Evolutionary conservation across 2,113 vertebrate species (phyloP), one percentile per base, ranked within the genome.

Genomic region (Dipodomys merriami): DNA sequence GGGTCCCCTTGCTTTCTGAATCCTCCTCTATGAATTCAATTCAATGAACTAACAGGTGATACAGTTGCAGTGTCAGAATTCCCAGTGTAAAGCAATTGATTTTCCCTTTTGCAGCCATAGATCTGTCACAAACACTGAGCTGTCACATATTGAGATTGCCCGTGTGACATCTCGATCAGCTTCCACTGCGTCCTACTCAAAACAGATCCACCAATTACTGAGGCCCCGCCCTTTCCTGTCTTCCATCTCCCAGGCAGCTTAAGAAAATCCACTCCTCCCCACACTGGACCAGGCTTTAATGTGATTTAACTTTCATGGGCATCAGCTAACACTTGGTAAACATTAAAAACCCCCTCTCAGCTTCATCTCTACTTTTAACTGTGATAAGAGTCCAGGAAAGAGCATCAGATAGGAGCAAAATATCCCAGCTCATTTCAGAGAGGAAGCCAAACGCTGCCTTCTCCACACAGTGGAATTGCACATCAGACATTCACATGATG

Each of bases 41-140:
- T 93, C 0, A 15, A 71, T 22, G 46, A 9, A 46, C 3, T 30
- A 30, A 29, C 57, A 2, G 30, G 12, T 5, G 23, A 73, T 67
- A 83, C 2, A 62, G 49, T 33, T 30, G 22, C 2, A 23, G 30
- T 62, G 7, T 57, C 25, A 64, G 27, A 73, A 18, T 89, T 69
- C 27, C 73, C 30, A 86, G 35, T 19, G 20, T 62, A 88, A 73
- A 62, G 30, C 60, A 53, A 57, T 53, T 30, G 7, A 18, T 84
- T 91, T 89, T 88, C 25, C 29, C 13, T 57, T 96, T 73, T 77
- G 44, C 23, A 85, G 29, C 74, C 65, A 8, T 85, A 57, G 35
- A n/a, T 85, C 64, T 93, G 71, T 88, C 78, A 60, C 44, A 91
- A 39, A 13, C 91, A 91, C 80, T 83, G 53, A 95, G 22, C 25